phyloP scores from a whole-genome alignment of 2,113 vertebrate species.

The Thomomys bottae region DNA sequence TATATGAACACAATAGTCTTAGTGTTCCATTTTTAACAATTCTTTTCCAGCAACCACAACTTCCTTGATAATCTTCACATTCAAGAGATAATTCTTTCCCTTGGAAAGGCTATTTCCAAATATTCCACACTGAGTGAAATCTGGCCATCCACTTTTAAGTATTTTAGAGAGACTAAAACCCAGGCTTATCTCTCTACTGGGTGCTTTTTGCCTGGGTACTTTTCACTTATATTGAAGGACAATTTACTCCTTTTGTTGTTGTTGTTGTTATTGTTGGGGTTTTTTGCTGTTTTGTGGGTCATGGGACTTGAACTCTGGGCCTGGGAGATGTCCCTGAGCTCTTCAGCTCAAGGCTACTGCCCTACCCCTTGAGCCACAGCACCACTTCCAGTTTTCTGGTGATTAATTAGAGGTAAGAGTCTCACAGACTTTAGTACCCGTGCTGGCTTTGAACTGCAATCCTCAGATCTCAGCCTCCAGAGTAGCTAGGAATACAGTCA shows the following conservation, averaged over 20 bases:
- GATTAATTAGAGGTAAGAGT: too few species aligned
- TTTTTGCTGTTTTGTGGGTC: too few species aligned
- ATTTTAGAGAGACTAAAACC: background rate
- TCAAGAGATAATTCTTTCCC: background rate
- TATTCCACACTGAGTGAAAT: background rate
- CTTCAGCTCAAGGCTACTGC: too few species aligned
- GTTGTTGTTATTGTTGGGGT: too few species aligned
- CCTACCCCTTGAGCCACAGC: too few species aligned
- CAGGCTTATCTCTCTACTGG: background rate
- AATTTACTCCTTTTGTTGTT: background rate
- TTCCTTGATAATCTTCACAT: background rate
- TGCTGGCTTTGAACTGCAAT: too few species aligned
- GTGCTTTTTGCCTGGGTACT: background rate
- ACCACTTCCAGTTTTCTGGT: too few species aligned
- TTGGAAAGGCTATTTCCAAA: constrained; percentile 27
- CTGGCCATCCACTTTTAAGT: background rate
- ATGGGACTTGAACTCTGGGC: too few species aligned
- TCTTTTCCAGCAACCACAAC: background rate
- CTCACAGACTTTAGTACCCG: too few species aligned
- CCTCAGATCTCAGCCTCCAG: too few species aligned
- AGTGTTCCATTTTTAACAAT: background rate
- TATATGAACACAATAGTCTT: background rate
- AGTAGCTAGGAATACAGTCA: too few species aligned
- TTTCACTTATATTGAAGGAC: background rate
- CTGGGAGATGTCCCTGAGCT: too few species aligned